These are phyloP conservation scores for Seriola rivoliana DNA, from an alignment of 2,113 vertebrate species.

Conservation along the genomic window DNA sequence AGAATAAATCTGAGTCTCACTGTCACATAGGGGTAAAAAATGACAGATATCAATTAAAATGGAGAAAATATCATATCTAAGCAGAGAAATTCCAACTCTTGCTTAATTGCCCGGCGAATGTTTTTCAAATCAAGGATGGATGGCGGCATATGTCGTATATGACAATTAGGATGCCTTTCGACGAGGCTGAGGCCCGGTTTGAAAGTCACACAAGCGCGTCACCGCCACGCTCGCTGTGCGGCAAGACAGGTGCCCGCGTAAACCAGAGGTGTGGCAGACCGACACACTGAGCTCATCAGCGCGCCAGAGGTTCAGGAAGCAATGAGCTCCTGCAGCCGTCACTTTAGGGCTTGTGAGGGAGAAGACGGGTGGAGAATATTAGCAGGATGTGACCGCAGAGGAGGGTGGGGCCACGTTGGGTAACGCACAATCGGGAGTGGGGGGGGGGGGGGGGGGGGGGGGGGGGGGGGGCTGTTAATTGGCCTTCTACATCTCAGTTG, in stretches of 20 bases:
- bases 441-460: not conserved
- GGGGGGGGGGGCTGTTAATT: conserved; percentile 62
- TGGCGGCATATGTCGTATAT: conserved; percentile 2
- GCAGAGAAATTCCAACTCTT: conserved; percentile 49
- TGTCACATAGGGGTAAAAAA: conserved; percentile 42
- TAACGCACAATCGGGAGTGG: conserved; percentile 33
- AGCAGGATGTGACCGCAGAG: conserved; percentile 31
- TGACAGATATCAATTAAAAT: conserved; percentile 36
- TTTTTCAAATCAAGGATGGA: conserved; percentile 31
- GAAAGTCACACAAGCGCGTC: conserved; percentile 34
- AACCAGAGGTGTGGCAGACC: conserved; percentile 36
- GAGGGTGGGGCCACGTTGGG: conserved; percentile 39
- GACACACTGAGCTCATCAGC: conserved; percentile 41
- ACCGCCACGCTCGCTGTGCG: conserved; percentile 29
- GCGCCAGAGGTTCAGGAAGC: conserved; percentile 31
- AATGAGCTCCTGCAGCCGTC: conserved; percentile 38
- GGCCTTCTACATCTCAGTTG: conserved; percentile 62
- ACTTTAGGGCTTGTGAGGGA: conserved; percentile 13
- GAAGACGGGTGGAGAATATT: conserved; percentile 21
- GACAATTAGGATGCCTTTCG: conserved; percentile 21
- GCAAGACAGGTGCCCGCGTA: conserved; percentile 37
- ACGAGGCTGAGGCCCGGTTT: conserved; percentile 34
- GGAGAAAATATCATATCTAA: conserved; percentile 40
- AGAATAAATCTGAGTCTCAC: conserved; percentile 48
- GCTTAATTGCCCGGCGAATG: conserved; percentile 54